A percentile compares a stretch with the other conserved stretches of the same genome.
Evolutionary conservation across 2,797 vertebrate genomes (phyloP).

Genomic region (Galaxias olidus): DNA sequence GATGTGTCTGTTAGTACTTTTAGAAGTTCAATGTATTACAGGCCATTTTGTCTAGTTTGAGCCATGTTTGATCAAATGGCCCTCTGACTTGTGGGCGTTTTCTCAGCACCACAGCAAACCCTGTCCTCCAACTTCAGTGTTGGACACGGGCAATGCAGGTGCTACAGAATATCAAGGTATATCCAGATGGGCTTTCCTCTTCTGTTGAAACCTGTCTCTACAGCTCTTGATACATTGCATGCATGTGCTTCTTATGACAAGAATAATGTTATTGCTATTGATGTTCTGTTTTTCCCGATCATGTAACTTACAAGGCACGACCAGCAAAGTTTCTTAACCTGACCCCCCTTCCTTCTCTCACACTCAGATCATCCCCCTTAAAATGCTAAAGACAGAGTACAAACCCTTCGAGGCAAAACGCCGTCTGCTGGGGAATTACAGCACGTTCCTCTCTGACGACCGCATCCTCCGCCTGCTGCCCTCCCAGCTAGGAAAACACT

Average conservation of each 20-base stretch:
- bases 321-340: not conserved
- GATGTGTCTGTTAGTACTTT: no score
- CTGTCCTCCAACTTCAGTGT: constrained; percentile 33
- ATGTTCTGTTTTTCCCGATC: no score
- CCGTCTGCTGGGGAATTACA: constrained; percentile 83
- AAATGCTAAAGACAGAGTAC: constrained; percentile 86
- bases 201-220: constrained; percentile 49
- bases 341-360: not conserved
- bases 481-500: constrained; percentile 89
- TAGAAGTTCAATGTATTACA: no score
- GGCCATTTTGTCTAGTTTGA: no score
- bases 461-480: constrained; percentile 85
- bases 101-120: constrained; percentile 43
- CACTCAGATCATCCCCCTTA: constrained; percentile 85
- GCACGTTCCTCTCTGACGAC: constrained; percentile 87
- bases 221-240: constrained; percentile 45
- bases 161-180: constrained; percentile 46
- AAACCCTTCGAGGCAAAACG: constrained; percentile 91
- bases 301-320: no score
- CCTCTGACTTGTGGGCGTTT: no score
- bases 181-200: constrained; percentile 45
- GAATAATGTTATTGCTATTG: not conserved
- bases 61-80: no score
- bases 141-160: constrained; percentile 36
- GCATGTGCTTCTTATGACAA: not conserved